Percentiles rank a stretch among this genome's conserved stretches.
These are phyloP conservation scores for Diplodus sargus DNA, from an alignment of 2,797 vertebrate genomes.

Conservation along the genomic window DNA sequence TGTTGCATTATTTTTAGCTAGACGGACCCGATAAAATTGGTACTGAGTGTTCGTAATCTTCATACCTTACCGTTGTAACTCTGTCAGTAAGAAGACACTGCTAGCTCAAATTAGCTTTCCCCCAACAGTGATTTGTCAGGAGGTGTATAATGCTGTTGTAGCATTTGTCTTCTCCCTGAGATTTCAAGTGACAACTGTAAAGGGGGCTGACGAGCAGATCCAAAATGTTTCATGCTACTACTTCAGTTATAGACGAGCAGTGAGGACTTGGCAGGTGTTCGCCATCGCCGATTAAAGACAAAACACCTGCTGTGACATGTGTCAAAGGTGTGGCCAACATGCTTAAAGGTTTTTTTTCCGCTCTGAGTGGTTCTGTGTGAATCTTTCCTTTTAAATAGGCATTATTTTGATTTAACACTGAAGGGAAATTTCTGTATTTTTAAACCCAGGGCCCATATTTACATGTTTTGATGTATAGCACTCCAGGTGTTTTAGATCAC, in stretches of 20 bases:
- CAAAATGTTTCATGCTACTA: background rate
- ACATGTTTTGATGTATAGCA: too few species aligned
- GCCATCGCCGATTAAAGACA: background rate
- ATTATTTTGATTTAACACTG: too few species aligned
- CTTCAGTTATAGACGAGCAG: background rate
- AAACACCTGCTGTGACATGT: too few species aligned
- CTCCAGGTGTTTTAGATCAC: too few species aligned
- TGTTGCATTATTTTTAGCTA: background rate
- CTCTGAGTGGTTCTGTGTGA: background rate
- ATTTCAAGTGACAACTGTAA: background rate
- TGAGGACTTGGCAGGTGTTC: background rate
- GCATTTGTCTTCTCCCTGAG: background rate
- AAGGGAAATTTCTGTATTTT: too few species aligned
- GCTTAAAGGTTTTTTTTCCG: background rate
- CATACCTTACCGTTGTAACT: background rate
- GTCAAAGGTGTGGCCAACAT: background rate
- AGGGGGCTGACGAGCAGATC: background rate
- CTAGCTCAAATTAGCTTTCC: too few species aligned
- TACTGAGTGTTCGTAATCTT: background rate
- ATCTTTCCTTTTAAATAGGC: background rate
- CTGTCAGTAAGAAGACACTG: background rate
- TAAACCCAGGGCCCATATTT: too few species aligned
- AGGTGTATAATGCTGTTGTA: background rate
- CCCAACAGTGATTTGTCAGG: background rate
- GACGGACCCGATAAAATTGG: background rate